These are phyloP conservation scores for Apeira syringaria DNA, from an alignment of 2,888 invertebrate genomes.

Conservation along the genomic window DNA sequence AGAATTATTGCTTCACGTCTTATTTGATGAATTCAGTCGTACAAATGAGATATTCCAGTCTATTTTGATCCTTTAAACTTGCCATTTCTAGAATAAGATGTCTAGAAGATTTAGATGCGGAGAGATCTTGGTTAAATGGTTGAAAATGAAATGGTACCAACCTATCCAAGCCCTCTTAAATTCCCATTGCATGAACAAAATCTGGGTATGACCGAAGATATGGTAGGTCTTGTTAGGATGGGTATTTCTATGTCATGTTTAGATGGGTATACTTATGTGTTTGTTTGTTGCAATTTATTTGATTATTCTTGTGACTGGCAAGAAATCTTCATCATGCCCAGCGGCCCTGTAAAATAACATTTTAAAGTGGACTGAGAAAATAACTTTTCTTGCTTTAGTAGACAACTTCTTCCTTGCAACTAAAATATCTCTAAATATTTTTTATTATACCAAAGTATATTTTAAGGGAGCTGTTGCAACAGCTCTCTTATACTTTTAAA, in stretches of 20 bases:
- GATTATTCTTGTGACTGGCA: conserved; percentile 1
- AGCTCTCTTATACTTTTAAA: too few species aligned
- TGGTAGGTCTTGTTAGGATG: conserved; percentile 12
- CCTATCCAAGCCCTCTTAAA: conserved; percentile 9
- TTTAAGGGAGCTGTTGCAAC: too few species aligned
- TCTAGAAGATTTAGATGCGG: background rate
- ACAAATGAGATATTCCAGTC: conserved; percentile 38
- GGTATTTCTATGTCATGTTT: conserved; percentile 13
- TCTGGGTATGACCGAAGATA: conserved; percentile 8
- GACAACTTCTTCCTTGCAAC: too few species aligned
- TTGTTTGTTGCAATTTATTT: conserved; percentile 12
- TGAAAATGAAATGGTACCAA: conserved; percentile 13
- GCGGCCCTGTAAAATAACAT: too few species aligned
- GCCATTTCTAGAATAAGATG: conserved; percentile 9
- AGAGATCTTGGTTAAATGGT: conserved; percentile 12
- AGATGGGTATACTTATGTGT: conserved; percentile 15
- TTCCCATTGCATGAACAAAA: conserved; percentile 10
- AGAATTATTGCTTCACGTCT: conserved; percentile 67
- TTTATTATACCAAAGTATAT: too few species aligned
- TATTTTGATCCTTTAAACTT: conserved; percentile 34
- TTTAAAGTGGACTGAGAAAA: too few species aligned
- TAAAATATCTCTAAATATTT: too few species aligned
- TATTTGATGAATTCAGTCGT: conserved; percentile 66
- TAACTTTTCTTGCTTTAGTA: too few species aligned
- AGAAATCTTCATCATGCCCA: conserved; percentile 2